These are phyloP conservation scores for Epizoanthus rinbou DNA, from an alignment of 92 coral and sea anemone genomes.

Conservation along the genomic window DNA sequence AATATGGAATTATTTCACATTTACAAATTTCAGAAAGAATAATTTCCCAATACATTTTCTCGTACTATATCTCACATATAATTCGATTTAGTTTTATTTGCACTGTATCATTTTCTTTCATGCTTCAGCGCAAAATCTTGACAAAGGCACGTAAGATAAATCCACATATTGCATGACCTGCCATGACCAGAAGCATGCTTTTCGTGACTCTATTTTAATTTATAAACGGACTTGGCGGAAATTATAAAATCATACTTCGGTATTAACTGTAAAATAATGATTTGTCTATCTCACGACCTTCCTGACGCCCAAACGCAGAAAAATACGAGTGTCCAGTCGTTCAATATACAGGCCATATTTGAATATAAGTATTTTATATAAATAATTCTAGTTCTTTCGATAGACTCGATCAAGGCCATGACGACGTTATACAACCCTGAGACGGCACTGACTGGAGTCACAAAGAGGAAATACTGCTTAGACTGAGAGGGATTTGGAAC, in stretches of 20 bases:
- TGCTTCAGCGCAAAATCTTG: slow-evolving; percentile 11
- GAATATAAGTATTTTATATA: background rate
- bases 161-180: slow-evolving; percentile 20
- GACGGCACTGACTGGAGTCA: background rate
- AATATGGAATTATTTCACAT: background rate
- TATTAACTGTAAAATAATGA: background rate
- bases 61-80: background rate
- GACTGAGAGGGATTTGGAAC: background rate
- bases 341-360: background rate
- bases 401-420: background rate
- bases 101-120: background rate
- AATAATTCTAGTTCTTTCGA: slow-evolving; percentile 21
- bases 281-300: background rate
- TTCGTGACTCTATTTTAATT: slow-evolving; percentile 1
- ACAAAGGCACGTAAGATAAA: background rate
- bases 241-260: slow-evolving; percentile 1
- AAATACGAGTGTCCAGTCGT: background rate
- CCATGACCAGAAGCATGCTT: background rate
- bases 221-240: slow-evolving; percentile 14
- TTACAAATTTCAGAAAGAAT: background rate
- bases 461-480: background rate
- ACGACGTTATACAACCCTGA: background rate
- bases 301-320: background rate
- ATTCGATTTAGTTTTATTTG: background rate
- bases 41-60: background rate